Base-by-base conservation (phyloP, 2,888 invertebrate species). In the Oxyteleia sp. region DNA sequence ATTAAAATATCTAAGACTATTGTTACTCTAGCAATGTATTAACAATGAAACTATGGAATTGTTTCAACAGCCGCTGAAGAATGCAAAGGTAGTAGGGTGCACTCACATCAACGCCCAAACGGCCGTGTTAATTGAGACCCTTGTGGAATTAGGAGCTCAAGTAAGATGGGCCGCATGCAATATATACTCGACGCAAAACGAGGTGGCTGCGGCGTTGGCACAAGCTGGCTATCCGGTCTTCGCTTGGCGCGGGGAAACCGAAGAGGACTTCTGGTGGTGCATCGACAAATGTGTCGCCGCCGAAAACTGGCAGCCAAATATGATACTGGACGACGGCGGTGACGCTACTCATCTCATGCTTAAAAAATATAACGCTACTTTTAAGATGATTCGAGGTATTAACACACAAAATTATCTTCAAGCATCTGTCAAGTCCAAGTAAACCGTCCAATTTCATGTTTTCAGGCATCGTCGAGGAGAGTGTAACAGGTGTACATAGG, bases 251-350 rank as follows among this genome's bases (percentile, higher is more conserved):
- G 98, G 98, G 0, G 98, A 99, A 93, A 98, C 98, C 4, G 99
- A 99, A 93, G 99, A 99, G 91, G 99, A 99, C 90, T 99, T 99
- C 94, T 99, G 99, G 99, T 99, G 99, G 99, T 98, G 98, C 92
- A 99, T 99, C 89, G 99, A 99, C 94, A 97, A 97, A 91, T 98
- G 99, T 93, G 96, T 99, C 1, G 97, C 97, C 87, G 95, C 96
- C 0, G 97, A 98, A 87, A 96, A 96, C 89, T 99, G 99, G 99
- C 98, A 98, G 91, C 99, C 99, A 3, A 99, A 99, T 93, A 98
- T 99, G 97, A 98, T 99, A 89, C 94, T 99, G 84, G 99, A 99
- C 92, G 99, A 99, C 93, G 99, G 99, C 0, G 99, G 99, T 0
- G 99, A 99, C 94, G 98, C 98, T 43, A 99, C 99, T 0, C 98